Evolutionary conservation across 2,888 invertebrate species (phyloP).

Genomic region (Cotesia congregata): DNA sequence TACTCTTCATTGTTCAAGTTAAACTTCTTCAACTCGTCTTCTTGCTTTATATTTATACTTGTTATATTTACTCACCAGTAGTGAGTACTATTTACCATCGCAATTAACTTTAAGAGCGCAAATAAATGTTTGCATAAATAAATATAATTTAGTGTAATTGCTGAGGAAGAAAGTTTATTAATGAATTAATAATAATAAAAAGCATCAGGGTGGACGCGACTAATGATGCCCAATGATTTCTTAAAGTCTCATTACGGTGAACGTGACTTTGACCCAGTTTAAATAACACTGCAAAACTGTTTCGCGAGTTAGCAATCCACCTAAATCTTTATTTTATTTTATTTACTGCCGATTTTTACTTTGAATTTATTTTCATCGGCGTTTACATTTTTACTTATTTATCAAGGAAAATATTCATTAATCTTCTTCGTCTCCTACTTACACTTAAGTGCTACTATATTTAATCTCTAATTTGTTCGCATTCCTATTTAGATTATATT

Average conservation of each 20-base stretch:
- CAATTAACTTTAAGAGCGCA: background rate
- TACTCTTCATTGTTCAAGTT: no score
- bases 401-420: background rate
- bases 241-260: conserved; percentile 52
- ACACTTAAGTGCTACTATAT: background rate
- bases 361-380: background rate
- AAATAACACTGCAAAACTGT: conserved; percentile 52
- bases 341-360: background rate
- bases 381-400: background rate
- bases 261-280: conserved; percentile 70
- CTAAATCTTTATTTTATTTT: conserved; percentile 37
- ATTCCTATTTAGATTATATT: background rate
- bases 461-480: background rate
- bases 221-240: conserved; percentile 49
- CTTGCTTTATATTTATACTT: no score
- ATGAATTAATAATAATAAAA: background rate
- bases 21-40: no score
- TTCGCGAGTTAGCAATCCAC: conserved; percentile 56
- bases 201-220: conserved; percentile 40
- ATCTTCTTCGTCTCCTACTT: background rate
- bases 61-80: no score
- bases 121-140: background rate
- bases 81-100: no score
- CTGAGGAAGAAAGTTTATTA: background rate
- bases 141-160: background rate